Evolutionary conservation across 2,888 invertebrate species (phyloP).

Genomic region (Pseudococcus viburni): DNA sequence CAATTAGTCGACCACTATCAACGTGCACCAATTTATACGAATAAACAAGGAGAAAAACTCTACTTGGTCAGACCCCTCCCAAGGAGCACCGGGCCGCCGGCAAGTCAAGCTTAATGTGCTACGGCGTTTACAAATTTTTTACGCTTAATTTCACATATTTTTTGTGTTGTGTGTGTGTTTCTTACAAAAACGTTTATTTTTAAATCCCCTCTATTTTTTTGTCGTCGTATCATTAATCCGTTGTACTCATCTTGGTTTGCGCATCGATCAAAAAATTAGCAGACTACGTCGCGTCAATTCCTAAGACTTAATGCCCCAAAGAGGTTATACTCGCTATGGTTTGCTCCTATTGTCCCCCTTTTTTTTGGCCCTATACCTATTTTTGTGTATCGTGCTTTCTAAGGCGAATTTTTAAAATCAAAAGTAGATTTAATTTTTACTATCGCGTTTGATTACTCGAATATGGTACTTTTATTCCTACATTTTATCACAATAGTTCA

Average conservation of each 20-base stretch:
- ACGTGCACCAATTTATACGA: constrained; percentile 98
- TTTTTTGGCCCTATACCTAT: background rate
- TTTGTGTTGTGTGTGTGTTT: constrained; percentile 3
- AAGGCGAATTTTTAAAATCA: constrained; percentile 17
- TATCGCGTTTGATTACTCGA: background rate
- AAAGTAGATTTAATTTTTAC: constrained; percentile 8
- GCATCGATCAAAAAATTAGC: constrained; percentile 5
- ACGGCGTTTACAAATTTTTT: constrained; percentile 44
- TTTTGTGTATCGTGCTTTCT: constrained; percentile 8
- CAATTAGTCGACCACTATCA: constrained; percentile 98
- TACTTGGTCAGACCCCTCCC: constrained; percentile 96
- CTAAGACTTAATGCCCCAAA: background rate
- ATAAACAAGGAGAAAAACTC: constrained; percentile 96
- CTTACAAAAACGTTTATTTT: constrained; percentile 44
- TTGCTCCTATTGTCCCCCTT: background rate
- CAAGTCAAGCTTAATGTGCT: constrained; percentile 61
- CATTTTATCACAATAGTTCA: background rate
- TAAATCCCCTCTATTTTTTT: constrained; percentile 18
- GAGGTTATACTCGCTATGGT: background rate
- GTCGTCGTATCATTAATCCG: background rate
- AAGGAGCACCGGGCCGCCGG: constrained; percentile 72
- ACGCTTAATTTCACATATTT: constrained; percentile 62
- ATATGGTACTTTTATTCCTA: constrained; percentile 17
- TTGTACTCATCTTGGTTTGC: constrained; percentile 2
- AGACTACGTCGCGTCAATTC: background rate